phyloP scores from a whole-genome alignment of 2,113 vertebrate genomes.

The Quiscalus mexicanus region DNA sequence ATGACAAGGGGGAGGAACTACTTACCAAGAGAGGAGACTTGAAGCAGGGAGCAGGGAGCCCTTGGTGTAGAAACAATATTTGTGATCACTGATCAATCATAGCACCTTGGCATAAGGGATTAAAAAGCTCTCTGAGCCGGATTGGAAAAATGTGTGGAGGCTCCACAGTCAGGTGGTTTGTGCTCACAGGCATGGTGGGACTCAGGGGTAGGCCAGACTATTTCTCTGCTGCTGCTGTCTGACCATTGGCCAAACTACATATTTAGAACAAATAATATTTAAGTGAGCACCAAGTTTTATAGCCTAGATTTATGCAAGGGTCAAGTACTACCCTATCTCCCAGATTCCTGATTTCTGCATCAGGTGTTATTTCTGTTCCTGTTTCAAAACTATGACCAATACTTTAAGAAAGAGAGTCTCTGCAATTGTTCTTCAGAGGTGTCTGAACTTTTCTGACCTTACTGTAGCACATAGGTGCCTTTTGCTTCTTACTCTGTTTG shows the following conservation, averaged over 20 bases:
- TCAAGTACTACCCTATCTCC: background rate
- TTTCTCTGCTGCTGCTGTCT: background rate
- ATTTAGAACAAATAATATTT: background rate
- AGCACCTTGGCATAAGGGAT: background rate
- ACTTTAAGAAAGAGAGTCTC: background rate
- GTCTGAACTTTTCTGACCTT: background rate
- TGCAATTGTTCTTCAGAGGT: background rate
- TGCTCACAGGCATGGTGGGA: background rate
- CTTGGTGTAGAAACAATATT: background rate
- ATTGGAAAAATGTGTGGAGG: background rate
- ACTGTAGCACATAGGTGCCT: rapidly evolving
- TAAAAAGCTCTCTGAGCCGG: background rate
- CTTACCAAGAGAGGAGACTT: background rate
- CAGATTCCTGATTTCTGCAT: background rate
- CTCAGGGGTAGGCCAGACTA: background rate
- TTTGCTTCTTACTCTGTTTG: background rate
- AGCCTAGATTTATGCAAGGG: background rate
- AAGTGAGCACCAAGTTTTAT: background rate
- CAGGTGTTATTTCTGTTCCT: background rate
- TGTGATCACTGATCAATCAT: background rate
- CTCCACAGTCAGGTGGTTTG: background rate
- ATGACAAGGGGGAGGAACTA: background rate
- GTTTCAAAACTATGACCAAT: background rate
- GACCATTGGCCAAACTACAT: background rate
- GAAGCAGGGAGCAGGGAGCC: background rate